Percentiles rank a stretch among this genome's conserved stretches.
Evolutionary conservation across 1,140 invertebrate genomes (phyloP).

Genomic region (Zaprionus capensis): DNA sequence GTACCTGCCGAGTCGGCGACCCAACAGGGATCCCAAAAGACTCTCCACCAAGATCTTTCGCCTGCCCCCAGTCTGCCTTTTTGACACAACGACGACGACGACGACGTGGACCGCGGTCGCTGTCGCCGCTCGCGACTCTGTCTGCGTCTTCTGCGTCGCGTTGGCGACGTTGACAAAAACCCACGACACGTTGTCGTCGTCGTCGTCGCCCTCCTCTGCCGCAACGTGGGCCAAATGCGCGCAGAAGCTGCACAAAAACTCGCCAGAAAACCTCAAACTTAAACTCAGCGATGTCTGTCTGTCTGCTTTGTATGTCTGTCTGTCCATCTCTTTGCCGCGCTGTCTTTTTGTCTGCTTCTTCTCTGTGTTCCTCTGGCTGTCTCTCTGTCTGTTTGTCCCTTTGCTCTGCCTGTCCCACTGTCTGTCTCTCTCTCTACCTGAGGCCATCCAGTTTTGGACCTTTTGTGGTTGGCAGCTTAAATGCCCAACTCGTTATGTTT

Average conservation of each 20-base stretch:
- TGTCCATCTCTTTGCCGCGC: not conserved
- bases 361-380: not conserved
- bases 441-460: conserved; percentile 53
- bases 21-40: not conserved
- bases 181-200: conserved; percentile 36
- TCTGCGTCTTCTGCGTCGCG: conserved; percentile 2
- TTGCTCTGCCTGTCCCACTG: not conserved
- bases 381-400: not conserved
- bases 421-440: conserved; percentile 41
- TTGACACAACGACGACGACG: conserved; percentile 59
- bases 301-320: conserved; percentile 1
- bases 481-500: conserved; percentile 74
- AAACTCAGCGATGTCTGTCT: conserved; percentile 4
- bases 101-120: not conserved
- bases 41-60: conserved; percentile 9
- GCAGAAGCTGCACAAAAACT: conserved; percentile 79
- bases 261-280: conserved; percentile 45
- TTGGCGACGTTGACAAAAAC: conserved; percentile 70
- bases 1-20: conserved; percentile 54
- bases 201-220: conserved; percentile 10
- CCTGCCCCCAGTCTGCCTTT: conserved; percentile 54
- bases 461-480: conserved; percentile 68
- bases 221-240: conserved; percentile 55
- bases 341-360: not conserved
- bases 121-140: not conserved